phyloP scores from a whole-genome alignment of 2,888 invertebrate genomes.

The Enoplolaimus lenunculus region DNA sequence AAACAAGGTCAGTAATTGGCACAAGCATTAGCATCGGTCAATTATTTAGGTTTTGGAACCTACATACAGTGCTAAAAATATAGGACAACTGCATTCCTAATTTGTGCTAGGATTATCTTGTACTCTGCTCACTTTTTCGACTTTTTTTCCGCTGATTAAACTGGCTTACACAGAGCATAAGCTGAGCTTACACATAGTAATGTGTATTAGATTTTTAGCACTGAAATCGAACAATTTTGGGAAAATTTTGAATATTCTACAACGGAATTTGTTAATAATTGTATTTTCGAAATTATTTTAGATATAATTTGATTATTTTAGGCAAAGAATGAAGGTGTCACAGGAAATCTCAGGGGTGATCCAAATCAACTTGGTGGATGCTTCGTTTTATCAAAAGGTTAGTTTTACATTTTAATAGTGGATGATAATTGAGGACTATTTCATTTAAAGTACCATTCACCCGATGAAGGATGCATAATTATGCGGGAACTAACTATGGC shows the following conservation, averaged over 20 bases:
- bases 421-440: not conserved
- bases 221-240: no score
- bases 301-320: not conserved
- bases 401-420: not conserved
- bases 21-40: no score
- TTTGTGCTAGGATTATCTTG: no score
- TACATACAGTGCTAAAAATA: no score
- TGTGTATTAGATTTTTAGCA: not conserved
- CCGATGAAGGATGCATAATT: not conserved
- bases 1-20: not conserved
- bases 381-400: constrained; percentile 17
- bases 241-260: no score
- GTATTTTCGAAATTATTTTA: not conserved
- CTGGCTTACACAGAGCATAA: no score
- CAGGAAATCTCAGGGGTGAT: constrained; percentile 18
- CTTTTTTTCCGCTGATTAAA: no score
- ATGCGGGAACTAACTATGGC: not conserved
- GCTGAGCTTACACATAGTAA: not conserved
- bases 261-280: no score
- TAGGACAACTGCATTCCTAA: no score
- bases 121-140: no score
- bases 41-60: no score
- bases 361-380: constrained; percentile 14
- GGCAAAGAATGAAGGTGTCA: not conserved
- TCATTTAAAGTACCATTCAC: not conserved